Percentiles rank a stretch among this genome's conserved stretches.
Evolutionary conservation across 2,113 vertebrate genomes (phyloP).

Genomic region (Scatophagus argus): DNA sequence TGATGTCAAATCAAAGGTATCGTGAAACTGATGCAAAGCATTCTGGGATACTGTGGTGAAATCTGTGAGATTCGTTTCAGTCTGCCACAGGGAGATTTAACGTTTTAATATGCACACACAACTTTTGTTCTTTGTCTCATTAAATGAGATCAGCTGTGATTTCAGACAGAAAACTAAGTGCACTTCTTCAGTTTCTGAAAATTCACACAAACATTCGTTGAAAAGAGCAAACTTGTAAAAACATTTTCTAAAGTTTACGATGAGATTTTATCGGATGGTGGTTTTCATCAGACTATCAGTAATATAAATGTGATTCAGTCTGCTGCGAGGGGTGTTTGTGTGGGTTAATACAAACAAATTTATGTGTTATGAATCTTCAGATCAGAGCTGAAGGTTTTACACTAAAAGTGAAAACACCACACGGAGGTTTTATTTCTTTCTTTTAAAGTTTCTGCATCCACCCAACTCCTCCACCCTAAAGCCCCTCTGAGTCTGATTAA

Average conservation of each 20-base stretch:
- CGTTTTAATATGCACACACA: slow-evolving; percentile 30
- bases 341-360: not conserved
- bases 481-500: not conserved
- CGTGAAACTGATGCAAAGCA: slow-evolving; percentile 18
- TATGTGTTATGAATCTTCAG: not conserved
- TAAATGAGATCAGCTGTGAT: not conserved
- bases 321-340: not conserved
- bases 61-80: too few species aligned
- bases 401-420: not conserved
- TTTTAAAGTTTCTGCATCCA: not conserved
- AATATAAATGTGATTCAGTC: not conserved
- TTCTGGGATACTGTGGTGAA: slow-evolving; percentile 18
- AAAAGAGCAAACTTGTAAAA: not conserved
- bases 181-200: slow-evolving; percentile 16
- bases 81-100: too few species aligned
- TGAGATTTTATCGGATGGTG: too few species aligned
- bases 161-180: slow-evolving; percentile 3
- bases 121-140: slow-evolving; percentile 4
- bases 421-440: not conserved
- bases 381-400: not conserved
- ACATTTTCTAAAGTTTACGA: too few species aligned
- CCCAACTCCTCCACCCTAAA: not conserved
- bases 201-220: not conserved
- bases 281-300: not conserved
- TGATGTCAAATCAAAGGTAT: slow-evolving; percentile 25